Conservation (phyloP, 1,140 invertebrate species). For the Rhyzopertha dominica region DNA sequence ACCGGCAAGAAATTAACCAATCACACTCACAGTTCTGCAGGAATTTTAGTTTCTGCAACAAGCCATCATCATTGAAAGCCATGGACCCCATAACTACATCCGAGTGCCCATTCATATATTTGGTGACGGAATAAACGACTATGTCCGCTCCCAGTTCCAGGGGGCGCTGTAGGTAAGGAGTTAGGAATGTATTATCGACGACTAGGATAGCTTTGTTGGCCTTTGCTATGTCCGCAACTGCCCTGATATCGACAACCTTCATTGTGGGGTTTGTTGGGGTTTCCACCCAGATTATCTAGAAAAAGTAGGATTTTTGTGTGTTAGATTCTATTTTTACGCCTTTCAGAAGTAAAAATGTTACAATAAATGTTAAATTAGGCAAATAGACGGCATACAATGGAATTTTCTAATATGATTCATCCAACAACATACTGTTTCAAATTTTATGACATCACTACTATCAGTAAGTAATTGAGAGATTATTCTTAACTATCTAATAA, state of each 20-base stretch:
- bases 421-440: no score
- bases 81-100: conserved; percentile 96
- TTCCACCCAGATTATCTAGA: conserved; percentile 93
- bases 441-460: no score
- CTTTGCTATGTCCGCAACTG: conserved; percentile 57
- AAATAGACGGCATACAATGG: no score
- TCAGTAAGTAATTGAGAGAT: no score
- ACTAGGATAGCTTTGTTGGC: conserved; percentile 72
- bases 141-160: conserved; percentile 89
- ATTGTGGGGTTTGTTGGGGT: conserved; percentile 96
- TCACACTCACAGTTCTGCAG: conserved; percentile 77
- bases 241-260: conserved; percentile 85
- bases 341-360: no score
- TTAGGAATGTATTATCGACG: conserved; percentile 97
- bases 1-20: background rate
- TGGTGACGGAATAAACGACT: conserved; percentile 89
- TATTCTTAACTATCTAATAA: no score
- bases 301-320: no score
- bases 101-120: conserved; percentile 98
- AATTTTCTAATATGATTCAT: no score
- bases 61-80: conserved; percentile 65
- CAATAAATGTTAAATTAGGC: no score
- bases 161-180: conserved; percentile 92
- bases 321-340: no score
- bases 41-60: conserved; percentile 71